Base-by-base conservation (phyloP, 2,113 vertebrate genomes). In the Siniperca knerii region DNA sequence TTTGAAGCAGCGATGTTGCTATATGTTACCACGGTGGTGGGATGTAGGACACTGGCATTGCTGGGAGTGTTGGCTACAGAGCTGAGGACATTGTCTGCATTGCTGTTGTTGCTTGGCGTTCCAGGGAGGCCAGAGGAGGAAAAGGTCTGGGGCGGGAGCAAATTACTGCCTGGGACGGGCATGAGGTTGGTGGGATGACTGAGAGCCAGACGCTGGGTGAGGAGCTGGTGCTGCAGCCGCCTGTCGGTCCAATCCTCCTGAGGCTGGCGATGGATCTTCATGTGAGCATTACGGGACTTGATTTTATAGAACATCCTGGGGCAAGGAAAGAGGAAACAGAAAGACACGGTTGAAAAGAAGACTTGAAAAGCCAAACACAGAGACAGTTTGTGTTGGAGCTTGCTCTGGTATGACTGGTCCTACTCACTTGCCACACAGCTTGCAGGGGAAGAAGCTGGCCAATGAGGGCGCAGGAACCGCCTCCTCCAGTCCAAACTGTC, bases 341-440 rank as follows among this genome's bases (percentile, higher is more conserved):
- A 12, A 18, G 16, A 29, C 7, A n/a, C 8, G 50, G 50, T 57
- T 80, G 8, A 70, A 75, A 46, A 55, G 20, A 68, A 35, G 6
- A 23, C 5, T 8, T 10, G 1, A 37, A 52, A 57, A 58, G 82
- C 35, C 61, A 83, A 80, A 86, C 57, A 16, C 46, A n/a, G 16
- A 68, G 4, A 18, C 16, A 25, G 13, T 40, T 13, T 64, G 13
- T n/a, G 13, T 13, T 50, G 13, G 2, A 68, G 61, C 29, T 73
- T 77, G 65, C 46, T 74, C 44, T 12, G 2, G 6, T 50, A 0
- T 42, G 10, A 83, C 65, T 81, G 65, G 76, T 83, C 21, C 21
- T 46, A 96, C 96, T 94, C 84, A 96, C 96, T 96, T 97, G 85
- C 96, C 96, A 82, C 96, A 97, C 86, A 96, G 94, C 83, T 96